These are phyloP conservation scores for Lagocephalus sceleratus DNA, from an alignment of 2,797 vertebrate genomes.

Conservation along the genomic window DNA sequence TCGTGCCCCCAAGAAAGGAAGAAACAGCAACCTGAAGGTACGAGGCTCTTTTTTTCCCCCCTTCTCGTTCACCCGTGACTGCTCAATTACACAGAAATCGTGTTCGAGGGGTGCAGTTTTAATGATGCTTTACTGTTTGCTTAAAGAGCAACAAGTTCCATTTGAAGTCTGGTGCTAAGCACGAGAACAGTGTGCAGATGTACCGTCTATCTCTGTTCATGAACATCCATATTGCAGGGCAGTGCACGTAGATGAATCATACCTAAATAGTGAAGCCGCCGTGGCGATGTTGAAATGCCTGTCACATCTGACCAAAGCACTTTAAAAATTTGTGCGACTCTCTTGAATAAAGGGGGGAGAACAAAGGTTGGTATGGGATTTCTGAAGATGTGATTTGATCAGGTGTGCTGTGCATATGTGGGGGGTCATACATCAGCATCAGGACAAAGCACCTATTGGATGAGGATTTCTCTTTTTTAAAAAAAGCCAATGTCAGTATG, in stretches of 20 bases:
- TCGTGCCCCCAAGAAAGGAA: conserved; percentile 28
- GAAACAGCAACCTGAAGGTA: conserved; percentile 38
- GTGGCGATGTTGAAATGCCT: conserved; percentile 36
- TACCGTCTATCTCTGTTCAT: conserved; percentile 40
- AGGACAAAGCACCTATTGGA: neutral
- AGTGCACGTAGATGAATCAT: conserved; percentile 46
- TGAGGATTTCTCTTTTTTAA: conserved; percentile 20
- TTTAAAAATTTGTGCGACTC: conserved; percentile 35
- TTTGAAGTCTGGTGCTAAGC: conserved; percentile 36
- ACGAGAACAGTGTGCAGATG: conserved; percentile 12
- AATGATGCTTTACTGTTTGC: conserved; percentile 46
- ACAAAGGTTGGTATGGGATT: conserved; percentile 32
- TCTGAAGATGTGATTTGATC: conserved; percentile 34
- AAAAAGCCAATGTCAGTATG: conserved; percentile 36
- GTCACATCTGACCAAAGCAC: conserved; percentile 45
- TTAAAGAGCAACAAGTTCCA: conserved; percentile 51
- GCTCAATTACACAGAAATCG: conserved; percentile 54
- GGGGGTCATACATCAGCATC: neutral
- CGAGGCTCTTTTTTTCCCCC: conserved; percentile 17
- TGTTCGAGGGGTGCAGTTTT: conserved; percentile 43
- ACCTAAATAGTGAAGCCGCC: conserved; percentile 34
- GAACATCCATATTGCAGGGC: conserved; percentile 36
- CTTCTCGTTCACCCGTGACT: conserved; percentile 19
- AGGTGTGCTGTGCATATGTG: conserved; percentile 14
- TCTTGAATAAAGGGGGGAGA: conserved; percentile 8